Conservation (phyloP, 2,797 vertebrate genomes). For the Sebastes hubbsi region DNA sequence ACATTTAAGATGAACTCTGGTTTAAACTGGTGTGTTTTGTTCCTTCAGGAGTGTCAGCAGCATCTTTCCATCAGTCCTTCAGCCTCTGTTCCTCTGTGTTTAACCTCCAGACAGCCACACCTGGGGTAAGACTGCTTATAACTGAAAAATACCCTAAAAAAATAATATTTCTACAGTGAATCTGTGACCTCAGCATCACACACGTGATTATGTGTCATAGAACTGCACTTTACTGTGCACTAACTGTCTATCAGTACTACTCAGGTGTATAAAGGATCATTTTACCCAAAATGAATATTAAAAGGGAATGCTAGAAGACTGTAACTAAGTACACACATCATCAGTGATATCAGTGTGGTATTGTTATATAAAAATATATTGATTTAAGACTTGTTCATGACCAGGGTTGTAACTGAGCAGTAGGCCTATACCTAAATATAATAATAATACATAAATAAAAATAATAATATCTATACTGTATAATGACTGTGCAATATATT, state of each 20-base stretch:
- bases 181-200: not conserved
- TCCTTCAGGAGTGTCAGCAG: constrained; percentile 90
- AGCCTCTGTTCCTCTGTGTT: constrained; percentile 88
- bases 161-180: not conserved
- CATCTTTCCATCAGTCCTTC: constrained; percentile 93
- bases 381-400: not conserved
- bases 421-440: not conserved
- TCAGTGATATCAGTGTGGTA: not conserved
- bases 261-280: not conserved
- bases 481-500: too few species aligned
- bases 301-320: not conserved
- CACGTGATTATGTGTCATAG: not conserved
- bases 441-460: too few species aligned
- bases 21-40: constrained; percentile 17
- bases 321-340: not conserved
- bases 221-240: too few species aligned
- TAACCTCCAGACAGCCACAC: constrained; percentile 95
- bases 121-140: constrained; percentile 86
- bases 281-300: not conserved
- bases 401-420: not conserved
- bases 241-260: too few species aligned
- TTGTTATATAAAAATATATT: not conserved
- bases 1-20: not conserved
- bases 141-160: not conserved
- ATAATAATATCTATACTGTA: too few species aligned